phyloP scores from a whole-genome alignment of 1,140 invertebrate genomes.

The Arion vulgaris region DNA sequence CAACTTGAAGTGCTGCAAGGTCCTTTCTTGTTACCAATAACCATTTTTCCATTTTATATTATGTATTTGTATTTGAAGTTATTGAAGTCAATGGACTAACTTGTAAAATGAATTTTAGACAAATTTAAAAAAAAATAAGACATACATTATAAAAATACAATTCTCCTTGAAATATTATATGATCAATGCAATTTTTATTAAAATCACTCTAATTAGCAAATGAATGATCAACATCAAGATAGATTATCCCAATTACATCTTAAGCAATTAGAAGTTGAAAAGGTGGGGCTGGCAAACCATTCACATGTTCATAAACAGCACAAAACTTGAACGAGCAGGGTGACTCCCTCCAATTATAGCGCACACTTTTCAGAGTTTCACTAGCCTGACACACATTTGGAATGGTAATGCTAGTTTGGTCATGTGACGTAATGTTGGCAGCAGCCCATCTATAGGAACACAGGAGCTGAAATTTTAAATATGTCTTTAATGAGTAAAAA shows the following conservation, averaged over 20 bases:
- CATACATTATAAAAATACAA: too few species aligned
- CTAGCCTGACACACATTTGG: slow-evolving; percentile 23
- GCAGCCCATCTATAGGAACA: slow-evolving; percentile 36
- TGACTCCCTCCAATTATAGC: slow-evolving; percentile 51
- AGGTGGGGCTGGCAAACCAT: slow-evolving; percentile 46
- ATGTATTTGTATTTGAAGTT: too few species aligned
- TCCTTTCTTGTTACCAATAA: too few species aligned
- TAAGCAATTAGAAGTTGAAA: slow-evolving; percentile 21
- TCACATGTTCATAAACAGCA: slow-evolving; percentile 46
- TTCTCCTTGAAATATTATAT: too few species aligned
- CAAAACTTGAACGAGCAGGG: slow-evolving; percentile 51
- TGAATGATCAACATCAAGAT: neutral
- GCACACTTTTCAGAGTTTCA: slow-evolving; percentile 34
- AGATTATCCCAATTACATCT: neutral
- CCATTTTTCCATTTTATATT: too few species aligned
- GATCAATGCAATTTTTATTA: too few species aligned
- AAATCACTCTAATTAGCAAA: neutral
- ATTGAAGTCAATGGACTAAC: too few species aligned
- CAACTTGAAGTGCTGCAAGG: too few species aligned
- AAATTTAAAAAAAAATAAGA: too few species aligned
- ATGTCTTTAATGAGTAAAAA: too few species aligned
- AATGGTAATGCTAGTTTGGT: slow-evolving; percentile 44
- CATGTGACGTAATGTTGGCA: slow-evolving; percentile 42
- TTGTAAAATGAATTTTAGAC: too few species aligned
- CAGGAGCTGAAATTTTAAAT: neutral